These are phyloP conservation scores for Diabrotica undecimpunctata DNA, from an alignment of 1,140 invertebrate genomes.

Conservation along the genomic window DNA sequence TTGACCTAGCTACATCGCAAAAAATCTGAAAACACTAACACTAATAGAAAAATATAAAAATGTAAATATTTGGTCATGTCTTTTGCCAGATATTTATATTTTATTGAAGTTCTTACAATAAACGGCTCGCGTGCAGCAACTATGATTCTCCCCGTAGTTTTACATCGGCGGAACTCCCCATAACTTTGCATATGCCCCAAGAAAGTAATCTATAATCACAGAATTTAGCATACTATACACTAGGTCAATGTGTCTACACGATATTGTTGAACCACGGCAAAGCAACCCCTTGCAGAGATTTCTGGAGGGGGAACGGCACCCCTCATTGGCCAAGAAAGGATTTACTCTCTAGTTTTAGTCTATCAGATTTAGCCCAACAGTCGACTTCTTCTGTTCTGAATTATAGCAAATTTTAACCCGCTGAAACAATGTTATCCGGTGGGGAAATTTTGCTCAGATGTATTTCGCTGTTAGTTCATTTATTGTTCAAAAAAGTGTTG, in stretches of 20 bases:
- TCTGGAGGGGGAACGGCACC: conserved; percentile 16
- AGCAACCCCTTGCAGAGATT: conserved; percentile 10
- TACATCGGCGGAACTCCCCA: not conserved
- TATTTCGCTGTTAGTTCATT: conserved; percentile 12
- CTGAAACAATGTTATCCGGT: conserved; percentile 14
- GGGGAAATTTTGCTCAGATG: conserved; percentile 23
- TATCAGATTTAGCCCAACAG: conserved; percentile 19
- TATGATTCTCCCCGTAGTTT: not conserved
- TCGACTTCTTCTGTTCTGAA: not conserved
- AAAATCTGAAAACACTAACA: too few species aligned
- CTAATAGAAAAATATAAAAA: too few species aligned
- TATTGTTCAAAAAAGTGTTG: conserved; percentile 12
- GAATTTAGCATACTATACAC: conserved; percentile 19
- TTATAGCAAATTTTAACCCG: not conserved
- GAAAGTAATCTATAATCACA: conserved; percentile 20
- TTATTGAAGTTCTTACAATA: too few species aligned
- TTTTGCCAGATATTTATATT: too few species aligned
- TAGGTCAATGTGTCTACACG: conserved; percentile 25
- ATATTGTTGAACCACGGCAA: conserved; percentile 21
- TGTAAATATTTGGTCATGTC: too few species aligned
- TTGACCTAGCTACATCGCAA: too few species aligned
- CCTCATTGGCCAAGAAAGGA: conserved; percentile 32
- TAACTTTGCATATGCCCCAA: conserved; percentile 7
- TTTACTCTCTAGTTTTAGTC: conserved; percentile 20
- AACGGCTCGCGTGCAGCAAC: not conserved